Conservation (phyloP, 2,113 vertebrate genomes). For the Myxocyprinus asiaticus region DNA sequence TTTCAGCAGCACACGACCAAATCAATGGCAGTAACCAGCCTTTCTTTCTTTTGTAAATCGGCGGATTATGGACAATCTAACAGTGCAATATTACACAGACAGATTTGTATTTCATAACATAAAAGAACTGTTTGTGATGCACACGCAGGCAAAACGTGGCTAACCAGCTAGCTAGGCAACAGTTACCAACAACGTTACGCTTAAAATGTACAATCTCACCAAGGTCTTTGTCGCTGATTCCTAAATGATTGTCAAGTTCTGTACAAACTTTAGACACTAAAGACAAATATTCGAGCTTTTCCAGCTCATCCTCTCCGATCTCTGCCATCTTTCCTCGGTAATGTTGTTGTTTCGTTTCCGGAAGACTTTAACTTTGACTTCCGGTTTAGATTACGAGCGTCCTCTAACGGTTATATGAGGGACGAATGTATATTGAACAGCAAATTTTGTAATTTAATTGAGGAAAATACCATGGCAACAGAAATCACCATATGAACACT, state of each 20-base stretch:
- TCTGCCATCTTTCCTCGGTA: slow-evolving; percentile 73
- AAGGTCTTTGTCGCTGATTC: slow-evolving; percentile 95
- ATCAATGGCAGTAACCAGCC: too few species aligned
- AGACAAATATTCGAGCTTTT: slow-evolving; percentile 94
- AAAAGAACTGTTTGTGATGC: too few species aligned
- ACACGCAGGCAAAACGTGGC: background rate
- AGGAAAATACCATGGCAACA: too few species aligned
- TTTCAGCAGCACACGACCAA: too few species aligned
- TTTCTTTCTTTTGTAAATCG: too few species aligned
- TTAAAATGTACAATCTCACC: slow-evolving; percentile 68
- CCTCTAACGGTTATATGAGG: slow-evolving; percentile 11
- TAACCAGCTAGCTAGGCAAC: background rate
- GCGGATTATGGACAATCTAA: too few species aligned
- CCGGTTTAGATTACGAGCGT: slow-evolving; percentile 1
- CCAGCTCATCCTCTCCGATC: slow-evolving; percentile 82
- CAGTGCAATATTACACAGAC: too few species aligned
- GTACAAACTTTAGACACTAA: slow-evolving; percentile 97
- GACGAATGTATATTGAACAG: too few species aligned
- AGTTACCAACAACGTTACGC: background rate
- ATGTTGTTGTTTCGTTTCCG: slow-evolving; percentile 46
- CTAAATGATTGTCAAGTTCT: slow-evolving; percentile 95
- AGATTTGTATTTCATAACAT: too few species aligned
- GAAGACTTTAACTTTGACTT: slow-evolving; percentile 31
- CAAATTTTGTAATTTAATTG: too few species aligned
- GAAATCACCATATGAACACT: too few species aligned